Evolutionary conservation across 2,113 vertebrate species (phyloP), one percentile per base, ranked within the genome.

Genomic region (Chrysochloris asiatica): DNA sequence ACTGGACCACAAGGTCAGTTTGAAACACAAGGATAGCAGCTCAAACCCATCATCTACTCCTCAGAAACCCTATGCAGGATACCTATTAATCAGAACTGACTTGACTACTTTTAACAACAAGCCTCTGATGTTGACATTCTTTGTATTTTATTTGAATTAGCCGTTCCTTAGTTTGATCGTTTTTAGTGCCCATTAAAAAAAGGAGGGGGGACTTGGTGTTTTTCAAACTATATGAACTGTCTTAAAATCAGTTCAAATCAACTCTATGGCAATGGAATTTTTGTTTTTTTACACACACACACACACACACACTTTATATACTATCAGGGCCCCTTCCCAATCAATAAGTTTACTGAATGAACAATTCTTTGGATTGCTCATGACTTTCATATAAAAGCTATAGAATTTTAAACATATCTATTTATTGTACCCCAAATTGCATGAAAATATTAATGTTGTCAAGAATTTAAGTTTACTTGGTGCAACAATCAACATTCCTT

Each of bases 121-220:
- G n/a, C n/a, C n/a, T n/a, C n/a, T n/a, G 21, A 94, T 89, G 43
- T 87, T 93, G 52, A 69, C 24, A 79, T 63, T 87, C 22, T 82
- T 89, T 2, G 52, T 75, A 79, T 33, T 69, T 84, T 82, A 2
- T 72, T 67, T 91, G 67, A 76, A 83, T 11, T 78, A 13, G 61
- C 30, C 28, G 30, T 76, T 33, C 33, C 26, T 78, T 84, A 73
- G 22, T 87, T 86, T 33, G 43, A 86, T 65, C 61, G 16, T 19
- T 17, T 87, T 92, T 67, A 86, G 22, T 90, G 56, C 28, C 61
- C 79, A 9, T 63, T 16, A 84, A 65, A 79, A 52, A 84, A 67
- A 83, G n/a, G 59, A 88, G 89, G 26, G 0, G 54, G 7, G 54
- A n/a, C 48, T 88, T 94, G 28, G 54, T 81, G 92, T 91, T 82